Conservation (phyloP, 2,888 invertebrate species). For the Himalopsyche tibetana region DNA sequence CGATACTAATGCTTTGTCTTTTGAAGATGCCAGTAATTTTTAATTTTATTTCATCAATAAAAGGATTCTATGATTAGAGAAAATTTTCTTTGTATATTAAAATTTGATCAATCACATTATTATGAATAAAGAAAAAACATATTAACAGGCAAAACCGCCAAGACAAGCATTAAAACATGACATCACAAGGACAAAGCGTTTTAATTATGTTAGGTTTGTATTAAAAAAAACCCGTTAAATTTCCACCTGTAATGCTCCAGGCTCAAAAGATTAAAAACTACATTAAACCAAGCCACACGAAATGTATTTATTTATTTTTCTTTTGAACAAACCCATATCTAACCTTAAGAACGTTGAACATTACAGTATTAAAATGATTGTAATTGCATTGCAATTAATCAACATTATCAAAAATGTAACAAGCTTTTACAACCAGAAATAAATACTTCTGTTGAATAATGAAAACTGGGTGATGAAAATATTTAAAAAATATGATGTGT, state of each 20-base stretch:
- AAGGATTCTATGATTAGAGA: not conserved
- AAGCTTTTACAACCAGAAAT: too few relatives aligned
- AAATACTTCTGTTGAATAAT: too few relatives aligned
- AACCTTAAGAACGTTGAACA: too few relatives aligned
- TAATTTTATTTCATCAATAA: not conserved
- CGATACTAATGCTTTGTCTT: not conserved
- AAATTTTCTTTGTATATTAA: not conserved
- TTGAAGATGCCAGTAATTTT: not conserved
- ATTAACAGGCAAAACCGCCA: slow-evolving; percentile 28
- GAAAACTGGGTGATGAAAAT: too few relatives aligned
- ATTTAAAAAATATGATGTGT: too few relatives aligned
- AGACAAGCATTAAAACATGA: slow-evolving; percentile 32
- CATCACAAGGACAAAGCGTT: slow-evolving; percentile 16
- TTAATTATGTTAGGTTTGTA: slow-evolving; percentile 27
- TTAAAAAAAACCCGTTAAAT: slow-evolving; percentile 13
- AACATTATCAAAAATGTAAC: too few relatives aligned
- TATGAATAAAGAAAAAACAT: not conserved
- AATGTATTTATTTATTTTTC: not conserved
- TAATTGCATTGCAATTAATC: too few relatives aligned
- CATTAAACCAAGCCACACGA: not conserved
- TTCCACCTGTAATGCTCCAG: not conserved
- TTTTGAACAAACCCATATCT: too few relatives aligned
- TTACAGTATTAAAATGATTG: too few relatives aligned
- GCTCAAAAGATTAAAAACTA: not conserved
- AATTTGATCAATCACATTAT: not conserved